phyloP scores from a whole-genome alignment of 2,113 vertebrate genomes.

The Cercopithecus mona region DNA sequence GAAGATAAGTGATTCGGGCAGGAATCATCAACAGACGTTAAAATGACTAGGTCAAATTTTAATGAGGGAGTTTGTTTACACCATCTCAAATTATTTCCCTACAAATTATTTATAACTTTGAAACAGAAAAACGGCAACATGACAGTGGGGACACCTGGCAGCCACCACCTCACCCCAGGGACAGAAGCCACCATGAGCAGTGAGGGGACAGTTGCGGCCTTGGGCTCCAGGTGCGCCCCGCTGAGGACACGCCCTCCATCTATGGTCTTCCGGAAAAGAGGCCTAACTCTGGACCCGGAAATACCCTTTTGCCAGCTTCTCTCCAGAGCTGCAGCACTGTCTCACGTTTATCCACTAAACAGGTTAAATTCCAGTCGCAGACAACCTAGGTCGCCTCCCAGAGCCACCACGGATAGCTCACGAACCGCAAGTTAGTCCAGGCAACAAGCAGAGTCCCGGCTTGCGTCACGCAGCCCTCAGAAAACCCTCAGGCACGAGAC shows the following conservation, averaged over 20 bases:
- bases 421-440: background rate
- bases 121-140: background rate
- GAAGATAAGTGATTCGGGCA: background rate
- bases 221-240: fast-evolving
- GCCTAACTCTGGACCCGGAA: background rate
- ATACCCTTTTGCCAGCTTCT: background rate
- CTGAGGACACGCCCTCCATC: background rate
- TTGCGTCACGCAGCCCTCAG: background rate
- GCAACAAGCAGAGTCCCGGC: background rate
- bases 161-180: background rate
- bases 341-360: background rate
- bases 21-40: background rate
- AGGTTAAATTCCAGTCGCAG: background rate
- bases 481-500: background rate
- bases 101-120: background rate
- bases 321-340: background rate
- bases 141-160: background rate
- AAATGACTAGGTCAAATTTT: background rate
- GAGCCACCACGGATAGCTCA: background rate
- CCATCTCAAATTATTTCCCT: background rate
- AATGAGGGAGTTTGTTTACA: background rate
- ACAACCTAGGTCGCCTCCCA: background rate
- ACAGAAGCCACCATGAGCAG: background rate
- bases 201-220: background rate
- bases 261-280: background rate